A percentile compares a stretch with the other conserved stretches of the same genome.
Conservation (phyloP, 2,888 invertebrate genomes). For the Pelosia muscerda region DNA sequence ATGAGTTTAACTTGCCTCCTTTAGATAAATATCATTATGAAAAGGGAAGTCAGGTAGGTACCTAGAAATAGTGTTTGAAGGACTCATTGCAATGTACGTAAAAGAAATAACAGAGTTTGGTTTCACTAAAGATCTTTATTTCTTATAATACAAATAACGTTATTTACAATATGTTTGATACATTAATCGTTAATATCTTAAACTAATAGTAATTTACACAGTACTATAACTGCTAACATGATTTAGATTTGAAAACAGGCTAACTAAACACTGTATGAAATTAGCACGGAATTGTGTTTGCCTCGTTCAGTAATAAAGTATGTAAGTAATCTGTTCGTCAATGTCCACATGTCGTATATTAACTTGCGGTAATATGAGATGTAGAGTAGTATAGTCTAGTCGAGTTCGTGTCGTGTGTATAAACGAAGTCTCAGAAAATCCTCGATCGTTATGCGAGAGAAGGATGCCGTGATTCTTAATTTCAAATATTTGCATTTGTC, state of each 20-base stretch:
- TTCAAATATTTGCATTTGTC: not conserved
- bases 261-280: slow-evolving; percentile 11
- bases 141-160: slow-evolving; percentile 84
- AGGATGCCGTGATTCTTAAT: not conserved
- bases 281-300: slow-evolving; percentile 6
- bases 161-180: slow-evolving; percentile 79
- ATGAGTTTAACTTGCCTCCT: no score
- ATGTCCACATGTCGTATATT: slow-evolving; percentile 27
- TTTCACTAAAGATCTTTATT: slow-evolving; percentile 85
- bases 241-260: slow-evolving; percentile 30
- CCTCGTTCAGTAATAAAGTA: slow-evolving; percentile 16
- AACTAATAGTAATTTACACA: slow-evolving; percentile 55
- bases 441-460: slow-evolving; percentile 7
- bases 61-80: not conserved
- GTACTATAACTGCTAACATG: slow-evolving; percentile 44
- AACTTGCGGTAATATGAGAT: slow-evolving; percentile 28
- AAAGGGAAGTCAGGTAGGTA: no score
- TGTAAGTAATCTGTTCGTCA: slow-evolving; percentile 7
- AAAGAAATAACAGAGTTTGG: slow-evolving; percentile 43
- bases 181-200: slow-evolving; percentile 60
- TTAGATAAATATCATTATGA: no score
- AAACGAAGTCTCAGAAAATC: slow-evolving; percentile 21
- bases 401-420: slow-evolving; percentile 20
- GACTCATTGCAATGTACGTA: not conserved
- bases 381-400: slow-evolving; percentile 21